Evolutionary conservation across 2,797 vertebrate species (phyloP).

Genomic region (Clarias pachynema): DNA sequence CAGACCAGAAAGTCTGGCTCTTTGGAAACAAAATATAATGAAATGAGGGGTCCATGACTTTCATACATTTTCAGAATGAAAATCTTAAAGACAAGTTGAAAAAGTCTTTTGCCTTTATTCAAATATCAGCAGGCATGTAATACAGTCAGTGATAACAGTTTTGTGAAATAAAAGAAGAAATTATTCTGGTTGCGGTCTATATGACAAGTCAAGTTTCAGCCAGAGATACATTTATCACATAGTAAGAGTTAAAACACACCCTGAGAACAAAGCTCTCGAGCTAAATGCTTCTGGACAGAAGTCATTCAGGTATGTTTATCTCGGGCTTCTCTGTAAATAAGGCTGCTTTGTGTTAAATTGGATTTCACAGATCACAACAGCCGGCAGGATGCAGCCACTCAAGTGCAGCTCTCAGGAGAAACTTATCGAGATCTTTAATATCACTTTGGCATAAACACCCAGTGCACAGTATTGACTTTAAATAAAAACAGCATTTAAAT

Average conservation of each 20-base stretch:
- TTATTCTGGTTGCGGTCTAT: conserved; percentile 24
- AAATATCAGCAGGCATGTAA: conserved; percentile 27
- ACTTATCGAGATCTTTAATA: conserved; percentile 63
- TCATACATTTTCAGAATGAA: background rate
- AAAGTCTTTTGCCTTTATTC: conserved; percentile 23
- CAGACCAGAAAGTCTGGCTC: no score
- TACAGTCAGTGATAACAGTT: conserved; percentile 27
- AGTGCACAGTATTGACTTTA: conserved; percentile 55
- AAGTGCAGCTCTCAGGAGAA: conserved; percentile 63
- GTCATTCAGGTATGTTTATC: conserved; percentile 63
- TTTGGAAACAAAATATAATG: no score
- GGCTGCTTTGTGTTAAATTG: conserved; percentile 63
- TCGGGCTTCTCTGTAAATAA: conserved; percentile 60
- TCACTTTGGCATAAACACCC: conserved; percentile 55
- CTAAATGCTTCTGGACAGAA: conserved; percentile 60
- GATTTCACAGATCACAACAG: conserved; percentile 62
- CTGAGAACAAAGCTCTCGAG: conserved; percentile 45
- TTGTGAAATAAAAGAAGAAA: conserved; percentile 36
- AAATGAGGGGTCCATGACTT: no score
- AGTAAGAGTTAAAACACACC: conserved; percentile 13
- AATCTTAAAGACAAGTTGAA: conserved; percentile 3
- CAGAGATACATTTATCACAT: conserved; percentile 35
- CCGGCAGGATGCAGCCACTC: conserved; percentile 58
- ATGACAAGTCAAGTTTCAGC: conserved; percentile 38
- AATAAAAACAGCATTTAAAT: conserved; percentile 65